phyloP scores from a whole-genome alignment of 2,888 invertebrate species.

The Conus canariensis region DNA sequence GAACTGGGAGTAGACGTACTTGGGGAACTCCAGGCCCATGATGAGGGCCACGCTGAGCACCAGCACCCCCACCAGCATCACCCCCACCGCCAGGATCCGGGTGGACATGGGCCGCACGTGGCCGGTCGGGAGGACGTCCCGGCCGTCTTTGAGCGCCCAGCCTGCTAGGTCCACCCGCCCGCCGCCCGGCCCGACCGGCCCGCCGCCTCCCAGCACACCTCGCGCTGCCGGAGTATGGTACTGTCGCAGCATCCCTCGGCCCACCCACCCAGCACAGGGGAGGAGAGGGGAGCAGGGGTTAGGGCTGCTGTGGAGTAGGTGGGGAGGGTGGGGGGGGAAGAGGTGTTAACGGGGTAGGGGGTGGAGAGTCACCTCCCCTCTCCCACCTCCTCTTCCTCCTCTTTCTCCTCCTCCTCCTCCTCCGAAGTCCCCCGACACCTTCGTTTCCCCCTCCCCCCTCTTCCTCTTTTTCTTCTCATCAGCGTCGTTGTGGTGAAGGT shows the following conservation, averaged over 20 bases:
- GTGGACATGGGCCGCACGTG: conserved; percentile 54
- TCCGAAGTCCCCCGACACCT: no score
- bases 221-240: conserved; percentile 29
- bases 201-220: not conserved
- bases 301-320: not conserved
- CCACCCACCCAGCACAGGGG: not conserved
- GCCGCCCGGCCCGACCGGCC: not conserved
- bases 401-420: no score
- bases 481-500: no score
- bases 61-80: conserved; percentile 62
- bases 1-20: conserved; percentile 61
- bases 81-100: conserved; percentile 64
- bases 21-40: conserved; percentile 69
- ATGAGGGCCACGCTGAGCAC: conserved; percentile 65
- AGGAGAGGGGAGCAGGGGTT: no score
- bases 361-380: no score
- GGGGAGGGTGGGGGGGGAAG: not conserved
- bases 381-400: no score
- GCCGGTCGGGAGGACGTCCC: conserved; percentile 37
- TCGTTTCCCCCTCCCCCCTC: no score
- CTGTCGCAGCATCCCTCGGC: conserved; percentile 30
- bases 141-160: conserved; percentile 42
- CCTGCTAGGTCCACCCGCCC: not conserved
- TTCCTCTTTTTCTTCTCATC: no score
- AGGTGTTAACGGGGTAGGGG: not conserved